Conservation (phyloP, 2,797 vertebrate genomes). For the Tympanoctomys barrerae region DNA sequence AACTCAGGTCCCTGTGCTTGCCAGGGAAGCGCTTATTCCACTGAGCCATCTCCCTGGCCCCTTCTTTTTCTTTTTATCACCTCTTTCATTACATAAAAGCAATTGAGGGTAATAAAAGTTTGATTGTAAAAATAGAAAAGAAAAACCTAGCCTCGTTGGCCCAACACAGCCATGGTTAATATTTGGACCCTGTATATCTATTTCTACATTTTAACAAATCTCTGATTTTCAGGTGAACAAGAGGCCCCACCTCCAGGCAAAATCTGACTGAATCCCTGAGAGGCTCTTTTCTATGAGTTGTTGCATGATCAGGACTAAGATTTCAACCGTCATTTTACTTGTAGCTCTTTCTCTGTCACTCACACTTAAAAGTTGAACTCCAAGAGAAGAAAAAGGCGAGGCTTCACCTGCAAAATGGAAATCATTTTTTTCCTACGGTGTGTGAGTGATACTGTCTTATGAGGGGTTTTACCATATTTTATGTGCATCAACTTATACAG, state of each 20-base stretch:
- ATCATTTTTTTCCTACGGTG: constrained; percentile 19
- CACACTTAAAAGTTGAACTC: constrained; percentile 28
- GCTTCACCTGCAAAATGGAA: not conserved
- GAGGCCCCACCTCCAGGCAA: not conserved
- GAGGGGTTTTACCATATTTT: constrained; percentile 28
- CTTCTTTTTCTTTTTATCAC: constrained; percentile 6
- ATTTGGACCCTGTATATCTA: not conserved
- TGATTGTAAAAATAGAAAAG: not conserved
- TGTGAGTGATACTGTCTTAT: not conserved
- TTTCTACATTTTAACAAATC: constrained; percentile 4
- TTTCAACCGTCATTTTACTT: not conserved
- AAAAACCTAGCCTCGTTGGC: not conserved
- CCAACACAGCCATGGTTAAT: not conserved
- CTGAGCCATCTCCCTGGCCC: too few species aligned
- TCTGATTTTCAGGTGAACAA: not conserved
- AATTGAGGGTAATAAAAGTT: not conserved
- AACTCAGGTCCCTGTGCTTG: too few species aligned
- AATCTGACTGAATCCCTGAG: not conserved
- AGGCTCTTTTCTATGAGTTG: not conserved
- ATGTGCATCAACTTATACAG: not conserved
- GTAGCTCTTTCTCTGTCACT: not conserved
- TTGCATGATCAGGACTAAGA: not conserved
- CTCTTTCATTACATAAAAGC: constrained; percentile 45
- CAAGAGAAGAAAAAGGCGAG: not conserved
- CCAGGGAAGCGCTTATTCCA: too few species aligned